Base-by-base conservation (phyloP, 2,113 vertebrate species). In the Myiagra hebetior region DNA sequence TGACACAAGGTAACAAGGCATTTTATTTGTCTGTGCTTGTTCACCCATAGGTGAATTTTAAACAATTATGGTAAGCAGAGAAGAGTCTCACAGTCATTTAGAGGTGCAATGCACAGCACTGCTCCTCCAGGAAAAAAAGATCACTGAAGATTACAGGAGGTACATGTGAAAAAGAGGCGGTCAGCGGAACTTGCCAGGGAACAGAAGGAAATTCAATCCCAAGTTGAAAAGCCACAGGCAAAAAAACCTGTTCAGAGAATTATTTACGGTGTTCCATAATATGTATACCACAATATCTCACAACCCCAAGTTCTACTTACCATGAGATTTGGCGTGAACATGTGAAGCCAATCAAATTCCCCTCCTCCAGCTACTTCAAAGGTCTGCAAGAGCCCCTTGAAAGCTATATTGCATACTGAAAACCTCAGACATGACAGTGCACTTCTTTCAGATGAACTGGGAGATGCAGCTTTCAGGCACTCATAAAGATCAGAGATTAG, bases 291-390 rank as follows among this genome's bases (percentile, higher is more conserved):
- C 41, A 83, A 8, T 33, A 74, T 44, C 76, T 70, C 72, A 56
- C 41, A 91, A 93, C 21, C 41, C 80, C 39, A 41, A 53, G 8
- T 84, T 92, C 88, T 92, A 21, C 28, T 93, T 86, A 78, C 16
- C 19, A 35, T 15, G 15, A 35, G 35, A 92, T 81, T 78, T 91
- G 73, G 68, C 76, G 77, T 0, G 1, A 93, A 77, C 42, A 90
- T 26, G 21, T 2, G 27, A 91, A 97, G 67, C 21, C 19, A 69
- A 74, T 46, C 50, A 70, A 91, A 84, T 11, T 27, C 13, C 42
- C 67, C 65, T 91, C 70, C 75, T 68, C 35, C 60, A 95, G 64
- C 83, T 78, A 95, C 89, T 84, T 93, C 86, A 93, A 80, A 96
- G 50, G 59, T 46, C 42, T 33, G 15, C 23, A 80, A 47, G 56